Evolutionary conservation across 2,888 invertebrate genomes (phyloP), one percentile per base, ranked within the genome.

Genomic region (Thecophora atra): DNA sequence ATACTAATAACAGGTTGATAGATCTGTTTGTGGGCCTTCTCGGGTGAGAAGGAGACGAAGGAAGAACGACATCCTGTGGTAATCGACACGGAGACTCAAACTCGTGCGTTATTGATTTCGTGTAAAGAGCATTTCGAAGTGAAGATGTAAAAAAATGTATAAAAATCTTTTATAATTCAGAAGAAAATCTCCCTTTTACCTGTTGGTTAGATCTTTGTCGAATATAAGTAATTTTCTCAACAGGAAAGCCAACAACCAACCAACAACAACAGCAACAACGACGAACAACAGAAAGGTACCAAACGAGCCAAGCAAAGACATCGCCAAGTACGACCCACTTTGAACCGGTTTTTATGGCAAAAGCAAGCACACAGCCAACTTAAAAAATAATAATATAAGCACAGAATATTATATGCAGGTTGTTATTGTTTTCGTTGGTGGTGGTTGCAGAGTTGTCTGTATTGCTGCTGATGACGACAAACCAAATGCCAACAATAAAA

Each of bases 241-340:
- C 63, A 47, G 60, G 28, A 54, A 52, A 51, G 21, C 52, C n/a
- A 65, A 24, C 44, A 68, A 62, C 62, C 17, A 67, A 44, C 26
- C 19, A 69, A 73, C 58, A 65, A 72, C 24, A 42, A 28, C 7
- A 26, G 47, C 15, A 68, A 71, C 62, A 62, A 65, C 30, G 44
- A 54, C 54, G 67, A 60, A 65, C 13, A 30, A 19, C 26, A 56
- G n/a, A 28, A 28, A 15, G 28, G 58, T 58, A 26, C 26, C 15
- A 6, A 28, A 26, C 3, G 26, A 67, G 56, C 21, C 30, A 30
- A n/a, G 54, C 26, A 70, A 70, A 70, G 70, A 81, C 79, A 81
- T 82, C 52, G 37, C 52, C 65, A 71, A 83, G 82, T 82, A 81
- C 82, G 82, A 82, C 82, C 82, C 83, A 82, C 78, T 81, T 82